Evolutionary conservation across 2,888 invertebrate genomes (phyloP).

Genomic region (Beris morrisii): DNA sequence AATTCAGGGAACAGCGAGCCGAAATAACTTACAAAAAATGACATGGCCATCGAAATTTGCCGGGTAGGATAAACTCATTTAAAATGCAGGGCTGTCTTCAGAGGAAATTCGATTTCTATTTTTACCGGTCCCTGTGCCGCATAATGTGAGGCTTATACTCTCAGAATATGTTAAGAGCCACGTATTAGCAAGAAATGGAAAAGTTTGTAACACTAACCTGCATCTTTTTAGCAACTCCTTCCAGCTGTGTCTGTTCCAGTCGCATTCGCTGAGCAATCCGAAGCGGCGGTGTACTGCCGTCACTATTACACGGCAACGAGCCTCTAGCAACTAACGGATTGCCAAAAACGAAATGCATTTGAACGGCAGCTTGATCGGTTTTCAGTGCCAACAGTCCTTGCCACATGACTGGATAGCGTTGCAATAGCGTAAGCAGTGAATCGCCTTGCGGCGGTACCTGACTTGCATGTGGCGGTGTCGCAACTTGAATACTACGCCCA

Average conservation of each 20-base stretch:
- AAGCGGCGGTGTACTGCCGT: conserved; percentile 81
- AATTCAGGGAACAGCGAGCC: no score
- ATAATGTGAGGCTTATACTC: no score
- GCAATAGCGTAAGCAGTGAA: conserved; percentile 76
- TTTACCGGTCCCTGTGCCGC: no score
- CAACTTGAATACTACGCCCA: conserved; percentile 49
- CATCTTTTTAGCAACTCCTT: conserved; percentile 95
- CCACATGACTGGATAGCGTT: conserved; percentile 97
- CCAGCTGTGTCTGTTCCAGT: conserved; percentile 91
- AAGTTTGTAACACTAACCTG: conserved; percentile 65
- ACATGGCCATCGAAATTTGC: no score
- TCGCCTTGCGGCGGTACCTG: conserved; percentile 83
- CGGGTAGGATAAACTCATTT: no score
- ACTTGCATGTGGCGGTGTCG: conserved; percentile 69
- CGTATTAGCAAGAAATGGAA: no score
- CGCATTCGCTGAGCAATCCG: conserved; percentile 98
- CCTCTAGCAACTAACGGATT: conserved; percentile 86
- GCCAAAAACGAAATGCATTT: conserved; percentile 98
- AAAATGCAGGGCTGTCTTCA: no score
- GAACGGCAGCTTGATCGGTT: conserved; percentile 95
- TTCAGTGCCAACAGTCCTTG: conserved; percentile 92
- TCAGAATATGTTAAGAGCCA: no score
- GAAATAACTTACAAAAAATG: no score
- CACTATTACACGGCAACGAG: conserved; percentile 82
- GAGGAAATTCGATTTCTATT: no score